Percentiles rank a stretch among this genome's conserved stretches.
Conservation (phyloP, 2,113 vertebrate genomes). For the Gulo gulo region DNA sequence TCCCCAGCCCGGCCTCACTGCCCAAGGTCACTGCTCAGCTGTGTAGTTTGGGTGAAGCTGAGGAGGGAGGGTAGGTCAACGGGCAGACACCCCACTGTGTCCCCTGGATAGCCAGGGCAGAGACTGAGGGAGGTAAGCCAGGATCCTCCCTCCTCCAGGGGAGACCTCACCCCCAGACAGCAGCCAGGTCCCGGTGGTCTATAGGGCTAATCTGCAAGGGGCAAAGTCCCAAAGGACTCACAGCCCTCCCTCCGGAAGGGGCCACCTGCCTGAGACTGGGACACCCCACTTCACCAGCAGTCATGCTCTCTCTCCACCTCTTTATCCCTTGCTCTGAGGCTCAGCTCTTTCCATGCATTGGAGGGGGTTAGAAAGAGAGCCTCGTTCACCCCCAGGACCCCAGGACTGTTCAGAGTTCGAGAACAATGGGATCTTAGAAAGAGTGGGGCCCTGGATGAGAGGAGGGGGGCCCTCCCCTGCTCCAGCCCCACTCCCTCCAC, state of each 20-base stretch:
- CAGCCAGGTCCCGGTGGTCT: background rate
- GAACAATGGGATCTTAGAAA: background rate
- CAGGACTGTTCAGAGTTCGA: background rate
- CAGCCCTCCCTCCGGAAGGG: background rate
- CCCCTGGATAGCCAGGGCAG: background rate
- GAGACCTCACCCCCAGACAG: background rate
- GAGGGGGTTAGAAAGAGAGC: background rate
- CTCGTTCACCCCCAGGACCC: background rate
- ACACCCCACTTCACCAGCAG: background rate
- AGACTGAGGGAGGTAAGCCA: too few species aligned
- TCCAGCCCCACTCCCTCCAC: background rate
- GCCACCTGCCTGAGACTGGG: background rate
- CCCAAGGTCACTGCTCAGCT: background rate
- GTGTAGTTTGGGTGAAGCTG: background rate
- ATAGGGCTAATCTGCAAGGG: background rate
- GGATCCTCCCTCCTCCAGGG: background rate
- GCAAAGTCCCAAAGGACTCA: background rate
- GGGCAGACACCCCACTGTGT: background rate
- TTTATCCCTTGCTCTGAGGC: background rate
- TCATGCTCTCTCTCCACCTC: background rate
- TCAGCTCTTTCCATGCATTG: background rate
- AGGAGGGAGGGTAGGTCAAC: background rate
- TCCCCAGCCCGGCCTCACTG: background rate
- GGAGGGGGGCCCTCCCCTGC: too few species aligned
- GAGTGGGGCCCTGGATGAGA: background rate